Conservation (phyloP, 2,888 invertebrate genomes). For the Cataglyphis livida region DNA sequence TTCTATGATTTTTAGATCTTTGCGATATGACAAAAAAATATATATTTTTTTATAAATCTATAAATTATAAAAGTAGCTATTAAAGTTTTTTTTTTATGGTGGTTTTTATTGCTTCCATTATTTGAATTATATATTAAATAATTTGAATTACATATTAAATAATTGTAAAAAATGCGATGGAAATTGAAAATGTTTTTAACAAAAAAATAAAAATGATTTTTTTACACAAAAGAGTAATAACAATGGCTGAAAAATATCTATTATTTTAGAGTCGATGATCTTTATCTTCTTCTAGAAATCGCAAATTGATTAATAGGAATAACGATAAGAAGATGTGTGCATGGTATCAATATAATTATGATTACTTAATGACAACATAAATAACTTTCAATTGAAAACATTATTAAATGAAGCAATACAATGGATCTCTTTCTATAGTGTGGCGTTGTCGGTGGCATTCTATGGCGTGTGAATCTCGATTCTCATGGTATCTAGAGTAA, state of each 20-base stretch:
- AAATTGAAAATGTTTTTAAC: background rate
- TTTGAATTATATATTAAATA: background rate
- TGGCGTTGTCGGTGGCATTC: background rate
- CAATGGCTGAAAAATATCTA: background rate
- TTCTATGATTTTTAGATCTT: background rate
- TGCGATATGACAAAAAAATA: background rate
- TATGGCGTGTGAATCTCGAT: constrained; percentile 28
- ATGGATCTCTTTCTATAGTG: background rate
- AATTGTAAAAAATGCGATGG: background rate
- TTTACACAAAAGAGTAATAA: background rate
- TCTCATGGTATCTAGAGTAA: constrained; percentile 25
- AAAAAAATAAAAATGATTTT: background rate
- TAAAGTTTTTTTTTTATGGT: background rate
- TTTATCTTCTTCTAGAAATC: background rate
- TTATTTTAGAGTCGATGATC: background rate
- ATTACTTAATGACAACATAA: constrained; percentile 30
- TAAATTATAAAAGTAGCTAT: background rate
- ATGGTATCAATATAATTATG: constrained; percentile 17
- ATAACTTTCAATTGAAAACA: constrained; percentile 35
- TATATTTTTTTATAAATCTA: background rate
- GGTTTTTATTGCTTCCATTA: background rate
- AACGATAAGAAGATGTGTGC: constrained; percentile 26
- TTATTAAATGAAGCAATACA: constrained; percentile 25
- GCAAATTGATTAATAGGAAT: constrained; percentile 16
- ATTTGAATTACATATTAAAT: background rate